Base-by-base conservation (phyloP, 2,113 vertebrate species). In the Nibea albiflora region DNA sequence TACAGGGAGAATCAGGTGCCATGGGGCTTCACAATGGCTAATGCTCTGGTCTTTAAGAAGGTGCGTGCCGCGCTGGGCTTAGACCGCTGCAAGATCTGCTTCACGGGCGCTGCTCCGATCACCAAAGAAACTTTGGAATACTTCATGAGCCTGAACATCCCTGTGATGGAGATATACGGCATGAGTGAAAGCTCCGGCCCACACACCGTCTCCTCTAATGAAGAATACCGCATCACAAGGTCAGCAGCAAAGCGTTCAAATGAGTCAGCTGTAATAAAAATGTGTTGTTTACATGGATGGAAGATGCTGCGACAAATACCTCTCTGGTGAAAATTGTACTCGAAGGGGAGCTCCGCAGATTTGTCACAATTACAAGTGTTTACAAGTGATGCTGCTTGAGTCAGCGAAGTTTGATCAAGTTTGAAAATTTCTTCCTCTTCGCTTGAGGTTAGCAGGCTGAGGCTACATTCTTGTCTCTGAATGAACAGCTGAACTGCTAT, bases 111-210 rank as follows among this genome's bases (percentile, higher is more conserved):
- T 0, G 88, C 92, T 2, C 94, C 95, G 17, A 95, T 96, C 75
- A 92, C 95, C 26, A 94, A 85, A 82, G 89, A 94, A 12, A 96
- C 94, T 0, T 74, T 95, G 89, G 94, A 96, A 2, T 96, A 93
- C 92, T 96, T 96, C 91, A 94, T 97, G 92, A 95, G 96, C 88
- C 93, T 96, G 12, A 80, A 94, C 89, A 88, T 96, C 5, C 92
- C 92, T 3, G 7, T 96, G 76, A 73, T 74, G 17, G 94, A 95
- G 90, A 4, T 94, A 0, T 96, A 96, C 0, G 95, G 96, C 61
- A 92, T 95, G 95, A 93, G 95, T 0, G 95, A 96, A 77, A 92
- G 95, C 93, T 88, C 89, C 0, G 96, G 96, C 0, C 78, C 95
- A 1, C 96, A 96, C 71, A 31, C 91, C 0, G 0, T 95, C 57